phyloP scores from a whole-genome alignment of 2,797 vertebrate species.

The Cuculus canorus region DNA sequence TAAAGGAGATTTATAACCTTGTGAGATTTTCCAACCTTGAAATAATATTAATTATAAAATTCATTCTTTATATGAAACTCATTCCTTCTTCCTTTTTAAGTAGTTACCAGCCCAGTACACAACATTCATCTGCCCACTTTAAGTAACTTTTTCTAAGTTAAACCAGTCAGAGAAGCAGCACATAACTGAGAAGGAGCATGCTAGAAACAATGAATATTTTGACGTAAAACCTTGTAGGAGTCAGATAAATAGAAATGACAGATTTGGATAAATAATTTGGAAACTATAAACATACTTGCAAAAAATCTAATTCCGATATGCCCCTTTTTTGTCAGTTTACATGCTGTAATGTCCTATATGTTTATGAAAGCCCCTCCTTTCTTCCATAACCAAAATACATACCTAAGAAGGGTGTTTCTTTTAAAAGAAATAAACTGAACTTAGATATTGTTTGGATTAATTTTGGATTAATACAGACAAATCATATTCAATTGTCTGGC shows the following conservation, averaged over 20 bases:
- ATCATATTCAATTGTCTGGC: background rate
- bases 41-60: conserved; percentile 33
- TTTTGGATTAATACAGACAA: background rate
- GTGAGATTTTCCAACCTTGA: background rate
- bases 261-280: background rate
- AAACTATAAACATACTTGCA: background rate
- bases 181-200: background rate
- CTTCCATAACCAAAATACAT: background rate
- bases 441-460: background rate
- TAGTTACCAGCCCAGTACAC: background rate
- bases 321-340: background rate
- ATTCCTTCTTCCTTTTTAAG: background rate
- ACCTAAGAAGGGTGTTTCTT: too few species aligned
- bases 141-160: background rate
- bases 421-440: background rate
- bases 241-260: background rate
- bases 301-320: background rate
- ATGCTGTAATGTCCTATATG: background rate
- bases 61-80: background rate
- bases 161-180: background rate
- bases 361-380: background rate
- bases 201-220: background rate
- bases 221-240: background rate
- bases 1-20: conserved; percentile 28
- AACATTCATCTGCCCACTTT: background rate